Conservation (phyloP, 2,888 invertebrate genomes). For the Lasioglossum leucozonium region DNA sequence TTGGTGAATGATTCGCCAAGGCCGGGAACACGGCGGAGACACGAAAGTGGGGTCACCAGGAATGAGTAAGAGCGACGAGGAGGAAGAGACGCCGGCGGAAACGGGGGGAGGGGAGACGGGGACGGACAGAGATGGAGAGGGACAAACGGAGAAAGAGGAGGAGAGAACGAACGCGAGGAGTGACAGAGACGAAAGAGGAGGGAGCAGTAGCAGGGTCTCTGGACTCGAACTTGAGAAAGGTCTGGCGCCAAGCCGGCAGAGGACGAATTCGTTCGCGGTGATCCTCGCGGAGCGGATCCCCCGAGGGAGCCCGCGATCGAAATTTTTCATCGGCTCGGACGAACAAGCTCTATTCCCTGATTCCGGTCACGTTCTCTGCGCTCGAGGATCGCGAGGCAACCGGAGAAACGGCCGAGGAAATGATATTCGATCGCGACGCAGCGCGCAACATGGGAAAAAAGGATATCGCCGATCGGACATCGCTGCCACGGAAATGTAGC, state of each 20-base stretch:
- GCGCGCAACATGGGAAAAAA: neutral
- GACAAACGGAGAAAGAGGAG: neutral
- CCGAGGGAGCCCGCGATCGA: conserved; percentile 29
- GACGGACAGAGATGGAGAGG: neutral
- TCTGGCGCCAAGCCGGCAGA: conserved; percentile 52
- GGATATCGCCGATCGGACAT: conserved; percentile 3
- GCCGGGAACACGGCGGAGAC: conserved; percentile 48
- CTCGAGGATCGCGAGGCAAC: conserved; percentile 32
- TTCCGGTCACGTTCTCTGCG: conserved; percentile 43
- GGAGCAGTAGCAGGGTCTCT: conserved; percentile 38
- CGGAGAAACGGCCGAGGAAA: conserved; percentile 1
- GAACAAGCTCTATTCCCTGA: neutral
- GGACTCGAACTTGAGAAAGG: conserved; percentile 47
- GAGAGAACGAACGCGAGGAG: conserved; percentile 7
- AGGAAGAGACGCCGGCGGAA: conserved; percentile 10
- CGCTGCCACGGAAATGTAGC: neutral
- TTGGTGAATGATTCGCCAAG: conserved; percentile 70
- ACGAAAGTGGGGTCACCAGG: conserved; percentile 54
- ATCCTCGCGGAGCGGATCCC: conserved; percentile 24
- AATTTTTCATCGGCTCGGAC: conserved; percentile 35
- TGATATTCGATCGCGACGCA: conserved; percentile 27
- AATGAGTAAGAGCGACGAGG: conserved; percentile 43
- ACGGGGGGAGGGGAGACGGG: conserved; percentile 10
- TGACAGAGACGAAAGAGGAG: conserved; percentile 5
- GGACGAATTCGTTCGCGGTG: conserved; percentile 54